Conservation (phyloP, 1,140 invertebrate genomes). For the Drosophila kohkoa region DNA sequence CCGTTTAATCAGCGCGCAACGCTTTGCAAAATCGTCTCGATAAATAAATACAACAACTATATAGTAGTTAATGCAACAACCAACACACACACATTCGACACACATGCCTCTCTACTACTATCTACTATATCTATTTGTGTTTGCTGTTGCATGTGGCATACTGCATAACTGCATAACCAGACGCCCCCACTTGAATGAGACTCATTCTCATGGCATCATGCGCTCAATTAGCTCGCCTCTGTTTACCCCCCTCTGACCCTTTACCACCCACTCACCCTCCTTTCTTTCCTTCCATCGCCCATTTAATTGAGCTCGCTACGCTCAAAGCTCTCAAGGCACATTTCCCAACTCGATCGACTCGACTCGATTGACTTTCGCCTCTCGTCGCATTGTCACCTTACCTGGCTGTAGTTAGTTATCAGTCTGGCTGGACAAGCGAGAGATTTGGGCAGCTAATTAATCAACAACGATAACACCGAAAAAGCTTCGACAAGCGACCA, state of each 20-base stretch:
- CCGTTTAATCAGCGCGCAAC: conserved; percentile 39
- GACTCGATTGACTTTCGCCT: conserved; percentile 7
- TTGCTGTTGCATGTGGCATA: conserved; percentile 4
- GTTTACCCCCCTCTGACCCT: neutral
- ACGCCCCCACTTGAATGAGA: conserved; percentile 23
- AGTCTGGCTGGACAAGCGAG: conserved; percentile 20
- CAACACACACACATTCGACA: neutral
- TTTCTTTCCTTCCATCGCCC: neutral
- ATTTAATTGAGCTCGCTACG: conserved; percentile 46
- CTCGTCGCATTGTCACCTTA: conserved; percentile 48
- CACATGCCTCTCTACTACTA: neutral
- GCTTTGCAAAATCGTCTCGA: conserved; percentile 36
- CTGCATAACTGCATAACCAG: conserved; percentile 27
- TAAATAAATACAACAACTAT: conserved; percentile 56
- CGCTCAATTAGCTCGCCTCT: conserved; percentile 62
- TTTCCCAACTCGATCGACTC: conserved; percentile 23
- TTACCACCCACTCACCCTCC: neutral
- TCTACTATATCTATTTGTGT: neutral
- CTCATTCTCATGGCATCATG: conserved; percentile 30
- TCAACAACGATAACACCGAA: conserved; percentile 61
- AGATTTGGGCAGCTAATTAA: conserved; percentile 59
- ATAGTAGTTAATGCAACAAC: conserved; percentile 33
- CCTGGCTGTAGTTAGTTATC: conserved; percentile 45
- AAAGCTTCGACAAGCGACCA: conserved; percentile 10
- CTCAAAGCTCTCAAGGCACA: conserved; percentile 30